Evolutionary conservation across 2,113 vertebrate species (phyloP).

Genomic region (Tragelaphus strepsiceros): DNA sequence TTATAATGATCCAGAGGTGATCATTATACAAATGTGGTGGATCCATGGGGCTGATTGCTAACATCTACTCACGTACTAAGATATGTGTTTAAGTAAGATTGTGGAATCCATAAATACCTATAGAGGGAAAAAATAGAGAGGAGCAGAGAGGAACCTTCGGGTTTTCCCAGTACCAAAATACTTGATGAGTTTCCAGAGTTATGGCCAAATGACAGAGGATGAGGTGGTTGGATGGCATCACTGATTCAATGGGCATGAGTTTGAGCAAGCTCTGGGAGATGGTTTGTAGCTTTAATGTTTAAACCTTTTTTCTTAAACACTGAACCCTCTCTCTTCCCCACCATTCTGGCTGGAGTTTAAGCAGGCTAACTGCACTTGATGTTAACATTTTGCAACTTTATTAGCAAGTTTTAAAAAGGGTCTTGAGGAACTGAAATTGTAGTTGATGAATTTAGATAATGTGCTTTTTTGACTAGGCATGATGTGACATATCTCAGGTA

Average conservation of each 20-base stretch:
- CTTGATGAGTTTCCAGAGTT: not conserved
- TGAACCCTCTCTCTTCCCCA: not conserved
- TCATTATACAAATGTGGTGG: not conserved
- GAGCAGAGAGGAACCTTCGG: not conserved
- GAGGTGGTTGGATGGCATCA: not conserved
- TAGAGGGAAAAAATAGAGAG: not conserved
- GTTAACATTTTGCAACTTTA: not conserved
- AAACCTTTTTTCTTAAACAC: not conserved
- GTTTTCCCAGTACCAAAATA: not conserved
- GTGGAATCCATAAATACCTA: not conserved
- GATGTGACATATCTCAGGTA: not conserved
- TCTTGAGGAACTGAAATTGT: not conserved
- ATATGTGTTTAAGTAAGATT: not conserved
- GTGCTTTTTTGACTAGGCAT: not conserved
- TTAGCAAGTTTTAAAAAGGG: not conserved
- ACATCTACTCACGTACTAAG: not conserved
- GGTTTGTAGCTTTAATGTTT: not conserved
- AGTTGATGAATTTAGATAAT: not conserved
- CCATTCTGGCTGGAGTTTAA: not conserved
- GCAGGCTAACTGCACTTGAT: not conserved
- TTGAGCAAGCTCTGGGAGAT: not conserved
- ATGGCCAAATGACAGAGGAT: accelerated
- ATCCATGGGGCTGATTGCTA: not conserved
- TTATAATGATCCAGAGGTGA: too few species aligned
- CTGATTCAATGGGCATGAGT: not conserved